Conservation (phyloP, 2,888 invertebrate species). For the Drosophila fulvimacula region DNA sequence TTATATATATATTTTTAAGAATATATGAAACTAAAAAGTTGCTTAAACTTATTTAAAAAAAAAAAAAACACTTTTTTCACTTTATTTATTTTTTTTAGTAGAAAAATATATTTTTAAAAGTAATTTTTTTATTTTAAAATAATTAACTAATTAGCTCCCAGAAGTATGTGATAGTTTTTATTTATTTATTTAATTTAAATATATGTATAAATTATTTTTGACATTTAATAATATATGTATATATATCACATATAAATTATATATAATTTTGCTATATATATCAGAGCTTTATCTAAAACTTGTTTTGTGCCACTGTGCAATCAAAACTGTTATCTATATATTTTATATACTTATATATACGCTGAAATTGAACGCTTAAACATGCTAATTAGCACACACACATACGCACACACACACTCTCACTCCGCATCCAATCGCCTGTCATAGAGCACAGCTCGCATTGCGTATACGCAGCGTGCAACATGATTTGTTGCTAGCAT, state of each 20-base stretch:
- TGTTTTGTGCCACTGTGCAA: constrained; percentile 17
- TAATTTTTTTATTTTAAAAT: too few species aligned
- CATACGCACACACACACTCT: neutral
- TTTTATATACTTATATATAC: neutral
- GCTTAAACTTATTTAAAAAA: too few species aligned
- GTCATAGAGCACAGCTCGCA: constrained; percentile 8
- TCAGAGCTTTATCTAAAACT: neutral
- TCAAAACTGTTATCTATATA: neutral
- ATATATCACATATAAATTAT: neutral
- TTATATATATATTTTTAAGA: too few species aligned
- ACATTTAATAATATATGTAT: neutral
- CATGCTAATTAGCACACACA: constrained; percentile 56
- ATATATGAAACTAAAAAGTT: too few species aligned
- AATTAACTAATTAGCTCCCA: constrained; percentile 5
- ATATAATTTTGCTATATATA: neutral
- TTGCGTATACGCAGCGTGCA: constrained; percentile 63
- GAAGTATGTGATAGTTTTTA: constrained; percentile 30
- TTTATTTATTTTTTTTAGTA: too few species aligned
- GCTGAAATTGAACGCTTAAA: constrained; percentile 29
- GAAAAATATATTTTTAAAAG: too few species aligned
- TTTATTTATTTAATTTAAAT: too few species aligned
- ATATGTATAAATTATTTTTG: neutral
- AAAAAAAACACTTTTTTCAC: too few species aligned
- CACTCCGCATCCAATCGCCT: neutral
- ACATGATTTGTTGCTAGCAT: constrained; percentile 28